These are phyloP conservation scores for Mycetomoellerius zeteki DNA, from an alignment of 1,140 invertebrate species.

Conservation along the genomic window DNA sequence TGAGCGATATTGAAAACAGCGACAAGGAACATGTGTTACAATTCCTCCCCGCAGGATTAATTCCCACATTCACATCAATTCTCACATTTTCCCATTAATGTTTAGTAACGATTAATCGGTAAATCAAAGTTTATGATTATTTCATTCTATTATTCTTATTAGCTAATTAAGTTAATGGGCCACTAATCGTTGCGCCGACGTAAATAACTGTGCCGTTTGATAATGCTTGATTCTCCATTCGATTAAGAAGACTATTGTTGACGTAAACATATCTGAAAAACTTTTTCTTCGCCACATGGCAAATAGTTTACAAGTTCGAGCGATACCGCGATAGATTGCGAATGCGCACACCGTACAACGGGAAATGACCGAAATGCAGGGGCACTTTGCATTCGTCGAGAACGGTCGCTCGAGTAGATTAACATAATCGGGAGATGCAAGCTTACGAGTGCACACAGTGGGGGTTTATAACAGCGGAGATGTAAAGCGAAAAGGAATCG, in stretches of 20 bases:
- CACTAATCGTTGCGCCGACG: conserved; percentile 27
- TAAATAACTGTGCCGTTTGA: background rate
- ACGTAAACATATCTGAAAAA: conserved; percentile 16
- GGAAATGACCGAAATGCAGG: conserved; percentile 6
- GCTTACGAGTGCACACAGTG: conserved; percentile 6
- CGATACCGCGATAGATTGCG: background rate
- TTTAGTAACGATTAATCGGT: conserved; percentile 10
- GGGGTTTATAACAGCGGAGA: conserved; percentile 17
- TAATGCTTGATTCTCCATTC: background rate
- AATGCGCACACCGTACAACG: conserved; percentile 44
- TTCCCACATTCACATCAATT: conserved; percentile 13
- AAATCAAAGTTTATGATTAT: conserved; percentile 18
- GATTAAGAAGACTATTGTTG: conserved; percentile 36
- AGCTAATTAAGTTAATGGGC: conserved; percentile 14
- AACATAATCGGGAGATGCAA: conserved; percentile 23
- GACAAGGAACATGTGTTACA: conserved; percentile 31
- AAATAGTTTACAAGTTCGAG: conserved; percentile 14
- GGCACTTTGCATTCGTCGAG: background rate
- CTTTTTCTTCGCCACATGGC: background rate
- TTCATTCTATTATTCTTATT: conserved; percentile 33
- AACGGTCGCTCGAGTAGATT: conserved; percentile 36
- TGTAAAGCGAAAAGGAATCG: background rate
- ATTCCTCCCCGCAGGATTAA: conserved; percentile 11
- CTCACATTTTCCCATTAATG: background rate
- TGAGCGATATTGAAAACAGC: conserved; percentile 38